Base-by-base conservation (phyloP, 2,888 invertebrate genomes). In the Hedychridium roseum region DNA sequence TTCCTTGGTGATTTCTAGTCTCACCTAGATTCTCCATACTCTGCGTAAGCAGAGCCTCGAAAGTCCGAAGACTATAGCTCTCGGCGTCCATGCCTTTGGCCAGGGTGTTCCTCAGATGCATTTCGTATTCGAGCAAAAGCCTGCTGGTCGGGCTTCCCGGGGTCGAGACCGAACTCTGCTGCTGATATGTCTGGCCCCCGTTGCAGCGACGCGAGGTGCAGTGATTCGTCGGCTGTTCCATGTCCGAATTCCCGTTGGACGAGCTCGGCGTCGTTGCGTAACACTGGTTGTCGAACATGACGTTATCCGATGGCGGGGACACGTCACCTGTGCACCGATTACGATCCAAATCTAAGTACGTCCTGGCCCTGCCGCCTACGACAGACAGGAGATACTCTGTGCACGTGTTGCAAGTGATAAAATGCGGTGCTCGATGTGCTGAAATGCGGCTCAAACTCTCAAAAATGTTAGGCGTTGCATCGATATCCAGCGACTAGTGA, bases 81-180 rank as follows among this genome's bases (percentile, higher is more conserved):
- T 95, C 94, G 4, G 94, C 94, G 71, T 95, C 95, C 92, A 94
- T 92, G 60, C 94, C 95, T 79, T 94, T 94, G 57, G 94, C 94
- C 55, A 95, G 82, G 0, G 94, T 94, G 76, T 95, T 95, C 55
- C 94, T 83, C 45, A 95, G 84, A 78, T 95, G 94, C 91, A 93
- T 93, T 82, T 95, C 95, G 73, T 95, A 95, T 79, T 95, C 94
- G 51, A 94, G 84, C 15, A 95, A 84, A 6, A 95, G 84, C 16
- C 93, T 85, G 65, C 92, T 89, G 39, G 94, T 89, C 46, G 94
- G 89, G 49, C 93, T 91, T 11, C 92, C 89, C 0, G 92, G 89
- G 0, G 90, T 88, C 15, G 90, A 60, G 3, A 63, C 56, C 11
- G 60, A 64, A 38, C 50, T 65, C 46, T 68, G 71, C 34, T 70